Evolutionary conservation across 2,113 vertebrate genomes (phyloP).

Genomic region (Nothocercus nigrocapillus): DNA sequence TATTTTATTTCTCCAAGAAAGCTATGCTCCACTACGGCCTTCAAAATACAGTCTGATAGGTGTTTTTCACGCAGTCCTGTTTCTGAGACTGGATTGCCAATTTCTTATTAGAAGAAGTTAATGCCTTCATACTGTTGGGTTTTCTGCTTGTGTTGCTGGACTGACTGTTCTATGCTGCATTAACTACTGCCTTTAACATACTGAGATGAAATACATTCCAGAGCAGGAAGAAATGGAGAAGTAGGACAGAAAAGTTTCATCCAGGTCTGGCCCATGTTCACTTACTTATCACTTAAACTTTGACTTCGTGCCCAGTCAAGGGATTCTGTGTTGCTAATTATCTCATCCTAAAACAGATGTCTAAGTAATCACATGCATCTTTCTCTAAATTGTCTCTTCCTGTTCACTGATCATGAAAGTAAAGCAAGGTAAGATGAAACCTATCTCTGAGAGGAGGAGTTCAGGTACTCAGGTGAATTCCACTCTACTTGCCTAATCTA

Average conservation of each 20-base stretch:
- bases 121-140: neutral
- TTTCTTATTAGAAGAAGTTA: neutral
- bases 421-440: conserved; percentile 45
- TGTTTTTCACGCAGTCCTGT: neutral
- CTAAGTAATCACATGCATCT: conserved; percentile 20
- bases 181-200: neutral
- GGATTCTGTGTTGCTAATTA: conserved; percentile 5
- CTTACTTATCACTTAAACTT: conserved; percentile 44
- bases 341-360: conserved; percentile 19
- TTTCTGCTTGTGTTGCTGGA: neutral
- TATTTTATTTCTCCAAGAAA: conserved; percentile 31
- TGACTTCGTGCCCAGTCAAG: conserved; percentile 25
- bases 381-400: conserved; percentile 13
- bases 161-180: neutral
- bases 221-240: neutral
- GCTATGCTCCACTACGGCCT: conserved; percentile 5
- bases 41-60: neutral
- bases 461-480: neutral
- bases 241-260: neutral
- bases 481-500: neutral
- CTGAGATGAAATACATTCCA: neutral
- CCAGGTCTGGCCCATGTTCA: neutral
- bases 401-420: conserved; percentile 42
- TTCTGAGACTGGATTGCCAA: neutral
- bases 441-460: neutral